Evolutionary conservation across 2,888 invertebrate genomes (phyloP), one percentile per base, ranked within the genome.

Genomic region (Melanostoma mellinum): DNA sequence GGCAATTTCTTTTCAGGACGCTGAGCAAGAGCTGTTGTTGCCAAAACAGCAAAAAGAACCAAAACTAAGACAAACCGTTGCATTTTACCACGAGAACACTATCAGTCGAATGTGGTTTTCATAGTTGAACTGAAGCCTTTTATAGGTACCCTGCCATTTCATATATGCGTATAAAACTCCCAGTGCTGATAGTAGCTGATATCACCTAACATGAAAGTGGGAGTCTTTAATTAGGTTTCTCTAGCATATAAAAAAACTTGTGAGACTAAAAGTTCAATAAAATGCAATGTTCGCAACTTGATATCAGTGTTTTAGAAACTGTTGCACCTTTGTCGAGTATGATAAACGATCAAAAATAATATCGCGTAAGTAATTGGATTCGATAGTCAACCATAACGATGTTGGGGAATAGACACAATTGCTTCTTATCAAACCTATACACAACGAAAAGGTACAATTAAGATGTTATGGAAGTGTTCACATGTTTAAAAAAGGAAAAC

Each of bases 201-300:
- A 78, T 74, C 65, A 10, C 42, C 46, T 38, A 36, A 73, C 73
- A 68, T 52, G 73, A 32, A 73, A 63, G 35, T 52, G 20, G 40
- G 33, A 61, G 20, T 20, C 52, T 73, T 55, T 73, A 82, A 82
- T 82, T 82, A 71, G 6, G 20, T 61, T 65, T 53, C 48, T 42
- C 3, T 20, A 46, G 3, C 48, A 6, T 32, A 40, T 50, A 56
- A 3, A 33, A 20, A 1, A 61, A 72, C 30, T n/a, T 48, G 3
- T 9, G 36, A 48, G 3, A 2, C 46, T 1, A 30, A 9, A 4
- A 33, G 33, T 20, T 20, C 20, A 42, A 33, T 36, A 9, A 61
- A 55, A 48, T 69, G 73, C 73, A 73, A 10, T 77, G 69, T 58
- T 63, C 4, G 10, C n/a, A 20, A 30, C 20, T 20, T 20, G 5